Percentiles rank a stretch among this genome's conserved stretches.
Evolutionary conservation across 2,113 vertebrate species (phyloP).

Genomic region (Egretta garzetta): DNA sequence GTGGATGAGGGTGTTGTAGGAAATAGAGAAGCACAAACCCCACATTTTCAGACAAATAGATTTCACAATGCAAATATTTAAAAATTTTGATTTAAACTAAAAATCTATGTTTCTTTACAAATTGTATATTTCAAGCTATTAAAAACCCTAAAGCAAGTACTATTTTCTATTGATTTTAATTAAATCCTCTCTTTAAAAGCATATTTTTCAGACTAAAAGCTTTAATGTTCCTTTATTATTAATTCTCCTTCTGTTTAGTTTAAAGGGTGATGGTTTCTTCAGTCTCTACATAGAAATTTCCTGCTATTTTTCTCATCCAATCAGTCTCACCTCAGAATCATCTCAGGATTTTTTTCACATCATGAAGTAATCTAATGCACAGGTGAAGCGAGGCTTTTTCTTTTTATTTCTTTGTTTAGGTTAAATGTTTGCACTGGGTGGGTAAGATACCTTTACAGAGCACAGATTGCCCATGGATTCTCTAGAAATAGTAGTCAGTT

Average conservation of each 20-base stretch:
- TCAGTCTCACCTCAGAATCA: neutral
- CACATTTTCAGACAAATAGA: neutral
- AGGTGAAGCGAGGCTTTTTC: neutral
- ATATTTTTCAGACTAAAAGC: neutral
- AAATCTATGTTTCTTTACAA: neutral
- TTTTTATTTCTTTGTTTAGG: neutral
- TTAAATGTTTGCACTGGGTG: neutral
- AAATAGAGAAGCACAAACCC: neutral
- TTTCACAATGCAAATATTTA: neutral
- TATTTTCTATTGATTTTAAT: neutral
- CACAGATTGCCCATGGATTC: neutral
- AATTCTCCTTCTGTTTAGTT: neutral
- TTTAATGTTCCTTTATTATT: neutral
- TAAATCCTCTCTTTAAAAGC: neutral
- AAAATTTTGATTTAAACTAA: neutral
- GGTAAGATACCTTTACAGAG: neutral
- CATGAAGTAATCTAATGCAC: neutral
- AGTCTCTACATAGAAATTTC: neutral
- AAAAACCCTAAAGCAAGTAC: neutral
- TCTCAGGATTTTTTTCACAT: neutral
- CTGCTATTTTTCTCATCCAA: neutral
- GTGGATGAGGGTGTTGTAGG: accelerated
- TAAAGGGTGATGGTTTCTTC: neutral
- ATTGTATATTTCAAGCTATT: neutral
- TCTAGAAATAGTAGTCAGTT: neutral